Evolutionary conservation across 2,113 vertebrate species (phyloP).

Genomic region (Limanda limanda): DNA sequence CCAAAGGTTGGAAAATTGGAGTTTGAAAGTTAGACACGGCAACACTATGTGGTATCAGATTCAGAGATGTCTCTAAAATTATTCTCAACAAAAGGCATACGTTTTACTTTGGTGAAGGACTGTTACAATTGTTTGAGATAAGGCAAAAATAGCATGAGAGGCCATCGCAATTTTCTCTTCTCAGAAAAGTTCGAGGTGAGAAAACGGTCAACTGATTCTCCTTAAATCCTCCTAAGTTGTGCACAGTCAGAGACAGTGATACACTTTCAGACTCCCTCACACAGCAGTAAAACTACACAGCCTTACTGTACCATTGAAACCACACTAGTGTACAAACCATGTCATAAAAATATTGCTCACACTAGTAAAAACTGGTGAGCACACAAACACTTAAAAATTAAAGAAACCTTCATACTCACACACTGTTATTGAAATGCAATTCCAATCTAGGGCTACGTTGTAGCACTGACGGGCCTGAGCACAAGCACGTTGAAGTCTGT

Average conservation of each 20-base stretch:
- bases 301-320: neutral
- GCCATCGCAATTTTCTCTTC: conserved; percentile 9
- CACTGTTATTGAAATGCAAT: neutral
- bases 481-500: no score
- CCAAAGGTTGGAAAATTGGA: conserved; percentile 25
- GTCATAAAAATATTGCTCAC: neutral
- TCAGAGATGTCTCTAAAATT: conserved; percentile 15
- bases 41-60: neutral
- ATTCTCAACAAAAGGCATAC: neutral
- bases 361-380: neutral
- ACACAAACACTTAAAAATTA: neutral
- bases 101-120: conserved; percentile 10
- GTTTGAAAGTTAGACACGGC: conserved; percentile 5
- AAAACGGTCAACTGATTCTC: conserved; percentile 15
- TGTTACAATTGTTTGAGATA: conserved; percentile 20
- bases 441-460: no score
- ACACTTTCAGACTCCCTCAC: conserved; percentile 8
- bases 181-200: neutral
- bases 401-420: neutral
- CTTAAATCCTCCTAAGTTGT: conserved; percentile 13
- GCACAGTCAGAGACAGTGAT: conserved; percentile 16
- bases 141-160: conserved; percentile 13
- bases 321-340: neutral
- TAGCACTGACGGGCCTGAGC: no score
- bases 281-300: neutral